phyloP scores from a whole-genome alignment of 1,140 invertebrate species.

The Phocides pigmalion region DNA sequence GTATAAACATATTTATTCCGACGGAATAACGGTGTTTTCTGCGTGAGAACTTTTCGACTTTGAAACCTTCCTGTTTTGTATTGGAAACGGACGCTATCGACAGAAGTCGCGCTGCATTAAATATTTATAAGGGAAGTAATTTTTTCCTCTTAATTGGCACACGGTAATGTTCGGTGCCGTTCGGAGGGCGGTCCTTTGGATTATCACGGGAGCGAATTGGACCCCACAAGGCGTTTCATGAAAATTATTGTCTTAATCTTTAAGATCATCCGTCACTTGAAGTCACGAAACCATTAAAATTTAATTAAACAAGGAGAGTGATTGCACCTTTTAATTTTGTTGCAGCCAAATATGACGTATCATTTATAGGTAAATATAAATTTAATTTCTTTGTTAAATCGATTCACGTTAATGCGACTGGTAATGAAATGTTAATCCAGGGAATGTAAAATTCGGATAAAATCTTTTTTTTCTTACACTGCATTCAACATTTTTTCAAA shows the following conservation, averaged over 20 bases:
- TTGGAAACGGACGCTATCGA: constrained; percentile 15
- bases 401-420: no score
- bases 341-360: no score
- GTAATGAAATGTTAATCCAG: no score
- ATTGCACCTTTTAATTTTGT: no score
- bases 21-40: constrained; percentile 19
- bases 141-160: constrained; percentile 41
- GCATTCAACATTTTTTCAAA: no score
- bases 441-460: no score
- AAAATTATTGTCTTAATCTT: background rate
- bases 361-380: no score
- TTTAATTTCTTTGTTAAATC: no score
- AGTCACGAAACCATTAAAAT: no score
- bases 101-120: constrained; percentile 7
- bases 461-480: no score
- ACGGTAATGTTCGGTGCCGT: constrained; percentile 33
- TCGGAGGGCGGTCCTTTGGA: background rate
- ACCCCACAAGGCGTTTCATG: constrained; percentile 1
- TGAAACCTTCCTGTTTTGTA: constrained; percentile 26
- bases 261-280: background rate
- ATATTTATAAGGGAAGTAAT: constrained; percentile 38
- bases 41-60: background rate
- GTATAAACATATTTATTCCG: constrained; percentile 2
- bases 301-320: no score
- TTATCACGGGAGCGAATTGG: background rate